A percentile compares a stretch with the other conserved stretches of the same genome.
Evolutionary conservation across 2,797 vertebrate species (phyloP).

Genomic region (Melanogrammus aeglefinus): DNA sequence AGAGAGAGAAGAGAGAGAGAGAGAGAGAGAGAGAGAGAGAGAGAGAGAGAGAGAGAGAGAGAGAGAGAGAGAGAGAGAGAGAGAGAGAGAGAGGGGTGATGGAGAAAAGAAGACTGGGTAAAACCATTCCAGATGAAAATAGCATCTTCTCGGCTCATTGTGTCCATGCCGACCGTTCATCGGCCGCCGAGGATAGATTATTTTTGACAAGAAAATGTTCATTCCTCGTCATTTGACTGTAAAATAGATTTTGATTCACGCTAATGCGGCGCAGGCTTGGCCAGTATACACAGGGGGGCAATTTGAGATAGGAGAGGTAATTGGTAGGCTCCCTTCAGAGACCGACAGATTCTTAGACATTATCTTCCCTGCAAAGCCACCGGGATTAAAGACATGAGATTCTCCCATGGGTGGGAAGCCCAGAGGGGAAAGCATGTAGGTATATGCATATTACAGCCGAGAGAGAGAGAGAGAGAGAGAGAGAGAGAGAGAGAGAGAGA

Average conservation of each 20-base stretch:
- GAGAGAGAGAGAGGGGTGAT: background rate
- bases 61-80: slow-evolving; percentile 13
- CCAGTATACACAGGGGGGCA: background rate
- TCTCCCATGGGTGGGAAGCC: background rate
- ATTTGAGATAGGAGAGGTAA: slow-evolving; percentile 42
- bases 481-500: background rate
- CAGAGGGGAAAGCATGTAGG: background rate
- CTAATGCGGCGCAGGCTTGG: slow-evolving; percentile 6
- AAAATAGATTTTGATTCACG: slow-evolving; percentile 45
- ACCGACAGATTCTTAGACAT: slow-evolving; percentile 28
- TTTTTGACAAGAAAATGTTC: slow-evolving; percentile 40
- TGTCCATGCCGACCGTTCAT: slow-evolving; percentile 21
- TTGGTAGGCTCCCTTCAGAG: slow-evolving; percentile 49
- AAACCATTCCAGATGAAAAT: slow-evolving; percentile 11
- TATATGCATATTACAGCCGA: background rate
- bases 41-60: too few relatives aligned
- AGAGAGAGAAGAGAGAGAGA: background rate
- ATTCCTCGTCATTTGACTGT: slow-evolving; percentile 40
- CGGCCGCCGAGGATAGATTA: slow-evolving; percentile 47
- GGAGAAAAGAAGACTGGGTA: slow-evolving; percentile 9
- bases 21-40: background rate
- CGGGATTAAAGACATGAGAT: slow-evolving; percentile 32
- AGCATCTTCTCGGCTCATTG: slow-evolving; percentile 14
- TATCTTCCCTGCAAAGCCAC: slow-evolving; percentile 39
- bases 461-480: background rate